phyloP scores from a whole-genome alignment of 2,797 vertebrate species.

The Diplodus sargus region DNA sequence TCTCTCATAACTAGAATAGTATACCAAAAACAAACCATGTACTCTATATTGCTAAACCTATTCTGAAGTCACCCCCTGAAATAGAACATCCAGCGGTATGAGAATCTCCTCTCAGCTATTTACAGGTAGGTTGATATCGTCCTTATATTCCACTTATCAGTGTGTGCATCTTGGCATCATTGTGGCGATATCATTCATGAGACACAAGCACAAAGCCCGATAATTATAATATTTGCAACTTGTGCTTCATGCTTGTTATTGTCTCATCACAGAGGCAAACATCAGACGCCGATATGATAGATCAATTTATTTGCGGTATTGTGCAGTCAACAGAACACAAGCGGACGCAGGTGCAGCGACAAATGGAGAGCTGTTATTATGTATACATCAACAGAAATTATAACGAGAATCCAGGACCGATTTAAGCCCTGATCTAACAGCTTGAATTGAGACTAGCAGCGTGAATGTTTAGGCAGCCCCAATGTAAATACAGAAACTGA shows the following conservation, averaged over 20 bases:
- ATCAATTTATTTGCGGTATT: slow-evolving; percentile 58
- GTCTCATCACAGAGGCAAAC: slow-evolving; percentile 42
- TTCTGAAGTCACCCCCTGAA: background rate
- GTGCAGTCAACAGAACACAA: slow-evolving; percentile 48
- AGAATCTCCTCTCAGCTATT: slow-evolving; percentile 2
- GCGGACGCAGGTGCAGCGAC: slow-evolving; percentile 63
- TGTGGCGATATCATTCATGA: slow-evolving; percentile 33
- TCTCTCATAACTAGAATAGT: background rate
- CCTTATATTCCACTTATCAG: slow-evolving; percentile 25
- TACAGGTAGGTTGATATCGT: slow-evolving; percentile 4
- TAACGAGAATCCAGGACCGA: slow-evolving; percentile 59
- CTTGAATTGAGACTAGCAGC: slow-evolving; percentile 31
- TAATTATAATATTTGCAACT: slow-evolving; percentile 41
- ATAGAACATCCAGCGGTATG: background rate
- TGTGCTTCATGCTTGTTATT: slow-evolving; percentile 40
- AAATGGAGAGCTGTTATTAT: slow-evolving; percentile 58
- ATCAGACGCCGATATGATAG: slow-evolving; percentile 40
- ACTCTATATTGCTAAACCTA: background rate
- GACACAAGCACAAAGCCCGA: slow-evolving; percentile 31
- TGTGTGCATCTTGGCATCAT: slow-evolving; percentile 12
- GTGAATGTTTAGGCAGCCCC: slow-evolving; percentile 48
- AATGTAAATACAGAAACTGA: slow-evolving; percentile 52
- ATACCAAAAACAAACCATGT: slow-evolving; percentile 2
- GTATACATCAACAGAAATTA: slow-evolving; percentile 57
- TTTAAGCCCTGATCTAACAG: slow-evolving; percentile 47